Percentiles rank a stretch among this genome's conserved stretches.
Conservation (phyloP, 2,888 invertebrate genomes). For the Tenthredo amoena region DNA sequence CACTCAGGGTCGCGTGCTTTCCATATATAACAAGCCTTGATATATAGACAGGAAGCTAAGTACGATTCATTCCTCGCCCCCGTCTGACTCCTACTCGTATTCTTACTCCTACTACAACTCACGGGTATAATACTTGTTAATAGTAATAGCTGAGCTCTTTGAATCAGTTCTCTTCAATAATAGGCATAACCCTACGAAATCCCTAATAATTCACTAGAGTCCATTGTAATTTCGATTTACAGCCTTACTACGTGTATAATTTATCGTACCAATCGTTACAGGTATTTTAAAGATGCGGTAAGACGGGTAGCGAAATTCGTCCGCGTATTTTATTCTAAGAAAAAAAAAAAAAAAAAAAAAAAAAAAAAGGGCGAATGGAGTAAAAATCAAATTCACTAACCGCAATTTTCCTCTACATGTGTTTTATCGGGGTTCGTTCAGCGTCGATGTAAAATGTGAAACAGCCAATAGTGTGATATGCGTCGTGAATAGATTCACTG, state of each 20-base stretch:
- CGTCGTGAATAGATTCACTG: constrained; percentile 34
- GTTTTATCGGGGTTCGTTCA: constrained; percentile 17
- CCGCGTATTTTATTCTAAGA: no score
- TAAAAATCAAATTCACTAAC: constrained; percentile 16
- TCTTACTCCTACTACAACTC: background rate
- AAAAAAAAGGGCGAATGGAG: background rate
- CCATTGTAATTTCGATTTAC: background rate
- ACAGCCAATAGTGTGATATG: constrained; percentile 26
- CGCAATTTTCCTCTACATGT: no score
- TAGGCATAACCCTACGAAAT: background rate
- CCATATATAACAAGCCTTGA: constrained; percentile 27
- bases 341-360: no score
- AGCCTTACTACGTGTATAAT: background rate
- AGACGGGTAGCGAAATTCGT: no score
- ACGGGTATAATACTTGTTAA: constrained; percentile 7
- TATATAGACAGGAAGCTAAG: constrained; percentile 34
- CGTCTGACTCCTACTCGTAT: background rate
- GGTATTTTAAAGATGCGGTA: no score
- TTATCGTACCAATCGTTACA: background rate
- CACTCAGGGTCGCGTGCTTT: constrained; percentile 28
- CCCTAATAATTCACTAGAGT: background rate
- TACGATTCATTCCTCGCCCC: constrained; percentile 19
- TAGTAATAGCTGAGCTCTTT: constrained; percentile 16
- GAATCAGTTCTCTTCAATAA: constrained; percentile 26
- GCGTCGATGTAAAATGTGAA: constrained; percentile 34